Evolutionary conservation across 2,797 vertebrate species (phyloP).

Genomic region (Acanthurus lineatus): DNA sequence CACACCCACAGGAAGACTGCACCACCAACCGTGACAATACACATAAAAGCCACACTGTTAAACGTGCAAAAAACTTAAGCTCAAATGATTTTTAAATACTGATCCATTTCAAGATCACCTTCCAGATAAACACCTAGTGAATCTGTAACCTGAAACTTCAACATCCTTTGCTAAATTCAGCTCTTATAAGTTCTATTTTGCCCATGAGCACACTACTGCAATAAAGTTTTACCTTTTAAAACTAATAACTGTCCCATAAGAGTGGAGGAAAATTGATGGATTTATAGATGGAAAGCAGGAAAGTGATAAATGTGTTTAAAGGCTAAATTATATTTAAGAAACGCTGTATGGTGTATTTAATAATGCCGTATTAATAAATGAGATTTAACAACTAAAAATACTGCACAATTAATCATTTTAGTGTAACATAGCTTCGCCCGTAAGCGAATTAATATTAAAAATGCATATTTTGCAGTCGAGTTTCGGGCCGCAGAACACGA

Average conservation of each 20-base stretch:
- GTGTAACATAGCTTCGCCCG: accelerated
- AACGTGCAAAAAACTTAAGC: neutral
- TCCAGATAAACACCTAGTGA: neutral
- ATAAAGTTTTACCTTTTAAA: too few species aligned
- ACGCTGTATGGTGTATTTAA: neutral
- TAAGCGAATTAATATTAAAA: accelerated
- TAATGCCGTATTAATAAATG: neutral
- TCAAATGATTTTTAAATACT: constrained; percentile 3
- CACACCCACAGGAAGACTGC: neutral
- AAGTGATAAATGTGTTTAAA: too few species aligned
- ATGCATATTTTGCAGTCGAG: neutral
- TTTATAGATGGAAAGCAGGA: too few species aligned
- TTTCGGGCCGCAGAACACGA: accelerated
- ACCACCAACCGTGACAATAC: neutral
- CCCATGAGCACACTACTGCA: neutral
- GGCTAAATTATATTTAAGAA: too few species aligned
- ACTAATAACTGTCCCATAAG: neutral
- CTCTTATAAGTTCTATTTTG: neutral
- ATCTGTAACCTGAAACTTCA: neutral
- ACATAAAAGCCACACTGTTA: too few species aligned
- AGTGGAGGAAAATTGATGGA: too few species aligned
- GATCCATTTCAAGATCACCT: neutral
- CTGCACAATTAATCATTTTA: accelerated
- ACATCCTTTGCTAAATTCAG: neutral
- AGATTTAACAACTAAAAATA: neutral